Conservation (phyloP, 2,888 invertebrate species). For the Perizoma affinitatum region DNA sequence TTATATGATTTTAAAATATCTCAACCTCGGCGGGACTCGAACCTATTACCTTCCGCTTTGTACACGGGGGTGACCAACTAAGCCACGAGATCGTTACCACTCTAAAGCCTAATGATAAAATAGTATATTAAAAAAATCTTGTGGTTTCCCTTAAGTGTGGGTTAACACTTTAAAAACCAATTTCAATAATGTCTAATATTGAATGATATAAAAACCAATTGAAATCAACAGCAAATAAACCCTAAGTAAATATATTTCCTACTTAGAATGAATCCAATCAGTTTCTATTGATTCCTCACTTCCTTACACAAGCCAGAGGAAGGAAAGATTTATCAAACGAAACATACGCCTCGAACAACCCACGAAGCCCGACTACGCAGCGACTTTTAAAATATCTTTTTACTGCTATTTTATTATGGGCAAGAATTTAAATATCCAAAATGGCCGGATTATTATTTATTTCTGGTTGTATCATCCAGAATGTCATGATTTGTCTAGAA, state of each 20-base stretch:
- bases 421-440: constrained; percentile 17
- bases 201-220: neutral
- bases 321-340: constrained; percentile 35
- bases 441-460: neutral
- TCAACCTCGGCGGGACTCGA: too few relatives aligned
- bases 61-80: too few relatives aligned
- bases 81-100: too few relatives aligned
- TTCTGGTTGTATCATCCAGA: too few relatives aligned
- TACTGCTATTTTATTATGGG: constrained; percentile 17
- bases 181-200: too few relatives aligned
- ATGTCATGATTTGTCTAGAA: too few relatives aligned
- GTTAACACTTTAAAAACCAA: too few relatives aligned
- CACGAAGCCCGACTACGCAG: constrained; percentile 17
- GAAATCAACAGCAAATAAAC: constrained; percentile 13
- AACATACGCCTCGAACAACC: constrained; percentile 26
- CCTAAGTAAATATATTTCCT: constrained; percentile 18
- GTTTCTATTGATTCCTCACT: constrained; percentile 33
- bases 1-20: too few relatives aligned
- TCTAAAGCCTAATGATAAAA: too few relatives aligned
- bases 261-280: constrained; percentile 28
- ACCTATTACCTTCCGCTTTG: too few relatives aligned
- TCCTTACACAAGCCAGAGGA: constrained; percentile 29
- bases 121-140: too few relatives aligned
- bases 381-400: constrained; percentile 24
- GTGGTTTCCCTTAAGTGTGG: too few relatives aligned